These are phyloP conservation scores for Parasteatoda tepidariorum DNA, from an alignment of 1,140 invertebrate genomes.

Conservation along the genomic window DNA sequence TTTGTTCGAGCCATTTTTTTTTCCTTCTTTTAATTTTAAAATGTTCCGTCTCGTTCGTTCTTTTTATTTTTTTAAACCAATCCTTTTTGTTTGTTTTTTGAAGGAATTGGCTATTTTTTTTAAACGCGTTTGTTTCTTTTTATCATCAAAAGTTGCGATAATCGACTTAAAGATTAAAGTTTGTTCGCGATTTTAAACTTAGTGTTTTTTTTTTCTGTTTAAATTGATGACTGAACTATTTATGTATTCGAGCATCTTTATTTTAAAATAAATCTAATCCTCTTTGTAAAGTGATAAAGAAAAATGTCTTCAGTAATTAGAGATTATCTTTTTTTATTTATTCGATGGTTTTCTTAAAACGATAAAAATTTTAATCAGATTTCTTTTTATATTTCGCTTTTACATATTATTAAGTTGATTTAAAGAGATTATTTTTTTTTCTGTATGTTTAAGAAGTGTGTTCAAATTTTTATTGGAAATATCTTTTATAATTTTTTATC, in stretches of 20 bases:
- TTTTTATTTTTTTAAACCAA: not conserved
- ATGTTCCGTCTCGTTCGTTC: not conserved
- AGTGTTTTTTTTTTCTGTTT: slow-evolving; percentile 6
- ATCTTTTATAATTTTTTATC: no score
- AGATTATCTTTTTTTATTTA: not conserved
- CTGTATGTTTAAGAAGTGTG: no score
- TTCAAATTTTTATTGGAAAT: no score
- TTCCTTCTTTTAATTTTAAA: slow-evolving; percentile 20
- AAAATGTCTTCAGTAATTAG: not conserved
- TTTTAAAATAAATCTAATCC: slow-evolving; percentile 39
- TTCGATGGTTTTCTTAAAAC: no score
- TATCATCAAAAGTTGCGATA: not conserved
- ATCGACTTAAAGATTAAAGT: slow-evolving; percentile 48
- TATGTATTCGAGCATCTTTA: slow-evolving; percentile 31
- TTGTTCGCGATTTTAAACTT: not conserved
- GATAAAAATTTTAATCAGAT: no score
- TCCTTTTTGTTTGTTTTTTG: not conserved
- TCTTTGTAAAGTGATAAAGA: not conserved
- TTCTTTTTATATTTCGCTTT: no score
- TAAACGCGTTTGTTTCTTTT: not conserved
- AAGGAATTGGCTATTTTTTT: not conserved
- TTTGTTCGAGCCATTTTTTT: not conserved
- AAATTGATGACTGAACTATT: not conserved
- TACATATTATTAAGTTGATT: no score
- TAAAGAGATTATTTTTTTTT: no score